A percentile compares a stretch with the other conserved stretches of the same genome.
phyloP scores from a whole-genome alignment of 2,113 vertebrate species.

The Dipodomys spectabilis region DNA sequence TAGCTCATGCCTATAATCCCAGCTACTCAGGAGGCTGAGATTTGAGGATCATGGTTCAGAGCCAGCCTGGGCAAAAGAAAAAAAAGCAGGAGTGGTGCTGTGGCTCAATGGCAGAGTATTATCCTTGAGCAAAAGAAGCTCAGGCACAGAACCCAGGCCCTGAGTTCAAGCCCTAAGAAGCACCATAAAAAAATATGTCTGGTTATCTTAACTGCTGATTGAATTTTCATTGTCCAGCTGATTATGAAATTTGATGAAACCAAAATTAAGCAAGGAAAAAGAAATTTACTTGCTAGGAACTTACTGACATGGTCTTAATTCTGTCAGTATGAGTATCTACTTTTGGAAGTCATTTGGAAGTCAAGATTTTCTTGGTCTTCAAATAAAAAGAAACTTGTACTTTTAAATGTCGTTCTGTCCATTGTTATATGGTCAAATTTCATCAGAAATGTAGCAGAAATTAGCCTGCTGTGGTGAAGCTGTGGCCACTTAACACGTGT shows the following conservation, averaged over 20 bases:
- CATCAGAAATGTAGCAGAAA: slow-evolving; percentile 1
- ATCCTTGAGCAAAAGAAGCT: too few species aligned
- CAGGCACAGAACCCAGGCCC: too few species aligned
- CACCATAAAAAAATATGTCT: not conserved
- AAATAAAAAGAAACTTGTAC: slow-evolving; percentile 41
- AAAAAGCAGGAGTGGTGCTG: too few species aligned
- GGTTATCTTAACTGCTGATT: slow-evolving; percentile 27
- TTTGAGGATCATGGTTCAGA: too few species aligned
- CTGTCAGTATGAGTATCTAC: not conserved
- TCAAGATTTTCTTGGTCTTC: not conserved
- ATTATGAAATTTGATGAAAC: slow-evolving; percentile 46
- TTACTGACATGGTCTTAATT: not conserved
- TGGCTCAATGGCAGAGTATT: too few species aligned
- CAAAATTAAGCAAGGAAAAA: slow-evolving; percentile 39
- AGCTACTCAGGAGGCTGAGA: too few species aligned
- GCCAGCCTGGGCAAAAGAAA: too few species aligned
- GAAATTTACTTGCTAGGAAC: not conserved
- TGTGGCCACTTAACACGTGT: not conserved
- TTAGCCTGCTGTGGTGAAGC: not conserved
- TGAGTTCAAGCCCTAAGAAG: too few species aligned
- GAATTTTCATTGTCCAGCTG: not conserved
- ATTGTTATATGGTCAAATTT: not conserved
- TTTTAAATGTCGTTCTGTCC: slow-evolving; percentile 18
- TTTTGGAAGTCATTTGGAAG: slow-evolving; percentile 41
- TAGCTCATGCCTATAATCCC: too few species aligned